These are phyloP conservation scores for Neoscelio sp. DNA, from an alignment of 2,888 invertebrate species.

Conservation along the genomic window DNA sequence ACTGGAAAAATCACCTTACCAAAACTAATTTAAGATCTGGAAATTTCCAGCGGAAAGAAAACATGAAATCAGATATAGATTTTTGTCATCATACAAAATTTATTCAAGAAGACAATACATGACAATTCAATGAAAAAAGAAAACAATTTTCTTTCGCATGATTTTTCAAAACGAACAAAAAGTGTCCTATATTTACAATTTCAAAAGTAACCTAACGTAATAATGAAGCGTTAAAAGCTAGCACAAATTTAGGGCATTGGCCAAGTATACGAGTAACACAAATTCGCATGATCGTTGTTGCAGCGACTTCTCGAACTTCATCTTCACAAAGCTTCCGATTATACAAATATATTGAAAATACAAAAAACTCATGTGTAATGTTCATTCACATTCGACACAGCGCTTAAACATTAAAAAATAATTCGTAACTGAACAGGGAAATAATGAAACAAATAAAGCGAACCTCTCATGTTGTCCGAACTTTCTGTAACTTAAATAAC, in stretches of 20 bases:
- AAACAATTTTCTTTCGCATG: conserved; percentile 10
- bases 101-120: conserved; percentile 26
- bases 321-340: conserved; percentile 34
- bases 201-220: neutral
- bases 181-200: conserved; percentile 21
- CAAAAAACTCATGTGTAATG: conserved; percentile 38
- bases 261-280: conserved; percentile 8
- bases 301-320: neutral
- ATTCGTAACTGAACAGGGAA: neutral
- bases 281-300: conserved; percentile 2
- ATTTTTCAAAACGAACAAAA: conserved; percentile 8
- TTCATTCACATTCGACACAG: conserved; percentile 10
- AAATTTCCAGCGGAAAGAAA: too few relatives aligned
- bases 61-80: too few relatives aligned
- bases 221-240: neutral
- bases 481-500: too few relatives aligned
- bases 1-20: too few relatives aligned
- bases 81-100: conserved; percentile 26
- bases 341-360: conserved; percentile 60
- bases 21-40: too few relatives aligned
- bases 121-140: conserved; percentile 11
- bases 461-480: neutral
- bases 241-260: conserved; percentile 1
- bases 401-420: conserved; percentile 24
- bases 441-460: conserved; percentile 9